phyloP scores from a whole-genome alignment of 2,888 invertebrate species.

The Limnephilus rhombicus region DNA sequence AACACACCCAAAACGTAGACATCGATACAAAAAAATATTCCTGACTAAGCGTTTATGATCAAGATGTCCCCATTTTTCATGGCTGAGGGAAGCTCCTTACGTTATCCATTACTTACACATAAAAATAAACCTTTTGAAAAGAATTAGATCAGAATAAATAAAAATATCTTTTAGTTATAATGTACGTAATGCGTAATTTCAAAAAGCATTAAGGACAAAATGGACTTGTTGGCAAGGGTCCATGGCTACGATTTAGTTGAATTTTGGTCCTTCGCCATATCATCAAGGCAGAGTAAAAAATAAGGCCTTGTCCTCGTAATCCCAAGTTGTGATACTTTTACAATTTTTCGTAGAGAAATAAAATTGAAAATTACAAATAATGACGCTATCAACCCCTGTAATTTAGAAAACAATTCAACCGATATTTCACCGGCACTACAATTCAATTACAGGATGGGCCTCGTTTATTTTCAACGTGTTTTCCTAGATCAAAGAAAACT shows the following conservation, averaged over 20 bases:
- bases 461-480: slow-evolving; percentile 1
- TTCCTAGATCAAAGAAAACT: neutral
- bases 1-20: neutral
- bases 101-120: neutral
- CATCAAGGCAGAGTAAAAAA: neutral
- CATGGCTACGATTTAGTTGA: slow-evolving; percentile 6
- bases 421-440: neutral
- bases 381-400: neutral
- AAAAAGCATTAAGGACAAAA: neutral
- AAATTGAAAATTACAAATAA: neutral
- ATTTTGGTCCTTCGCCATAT: neutral
- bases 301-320: neutral
- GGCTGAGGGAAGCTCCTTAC: neutral
- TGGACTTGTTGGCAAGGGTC: slow-evolving; percentile 8
- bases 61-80: neutral
- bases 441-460: neutral
- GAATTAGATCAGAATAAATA: slow-evolving; percentile 13
- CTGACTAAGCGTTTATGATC: neutral
- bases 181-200: neutral
- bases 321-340: neutral
- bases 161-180: slow-evolving; percentile 19
- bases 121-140: neutral
- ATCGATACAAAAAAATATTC: neutral
- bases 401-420: neutral
- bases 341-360: neutral